Evolutionary conservation across 2,888 invertebrate species (phyloP).

Genomic region (Cerastoderma edule): DNA sequence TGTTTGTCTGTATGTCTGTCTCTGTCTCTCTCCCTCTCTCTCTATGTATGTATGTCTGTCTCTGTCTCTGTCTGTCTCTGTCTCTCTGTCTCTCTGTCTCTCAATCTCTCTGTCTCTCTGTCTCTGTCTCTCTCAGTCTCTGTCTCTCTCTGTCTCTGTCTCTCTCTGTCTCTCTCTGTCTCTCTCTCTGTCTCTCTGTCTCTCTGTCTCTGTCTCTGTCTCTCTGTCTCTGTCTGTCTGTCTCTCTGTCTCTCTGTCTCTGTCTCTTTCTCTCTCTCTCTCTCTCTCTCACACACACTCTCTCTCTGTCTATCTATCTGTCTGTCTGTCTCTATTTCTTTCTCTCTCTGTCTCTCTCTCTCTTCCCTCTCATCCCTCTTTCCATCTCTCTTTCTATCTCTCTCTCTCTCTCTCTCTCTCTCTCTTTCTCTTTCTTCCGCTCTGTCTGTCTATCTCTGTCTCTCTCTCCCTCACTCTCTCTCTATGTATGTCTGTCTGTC

Average conservation of each 20-base stretch:
- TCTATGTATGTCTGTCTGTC: too few relatives aligned
- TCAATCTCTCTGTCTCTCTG: not conserved
- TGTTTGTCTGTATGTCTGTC: not conserved
- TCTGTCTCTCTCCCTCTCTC: not conserved
- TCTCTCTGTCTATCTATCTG: not conserved
- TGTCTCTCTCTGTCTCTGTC: not conserved
- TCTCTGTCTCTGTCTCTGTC: not conserved
- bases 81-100: too few relatives aligned
- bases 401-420: not conserved
- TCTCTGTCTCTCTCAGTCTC: not conserved
- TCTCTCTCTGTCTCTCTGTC: not conserved
- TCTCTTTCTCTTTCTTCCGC: not conserved
- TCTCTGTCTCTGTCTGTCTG: not conserved
- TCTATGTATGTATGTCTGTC: not conserved
- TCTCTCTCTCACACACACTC: not conserved
- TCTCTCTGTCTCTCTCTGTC: not conserved
- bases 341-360: slow-evolving; percentile 1
- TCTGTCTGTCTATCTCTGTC: not conserved
- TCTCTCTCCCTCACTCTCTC: too few relatives aligned
- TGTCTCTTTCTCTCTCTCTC: not conserved
- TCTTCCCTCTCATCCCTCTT: not conserved
- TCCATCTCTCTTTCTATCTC: not conserved
- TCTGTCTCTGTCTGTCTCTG: too few relatives aligned
- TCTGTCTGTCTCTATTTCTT: not conserved
- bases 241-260: not conserved